phyloP scores from a whole-genome alignment of 2,113 vertebrate species.

The Microcebus lehilahytsara region DNA sequence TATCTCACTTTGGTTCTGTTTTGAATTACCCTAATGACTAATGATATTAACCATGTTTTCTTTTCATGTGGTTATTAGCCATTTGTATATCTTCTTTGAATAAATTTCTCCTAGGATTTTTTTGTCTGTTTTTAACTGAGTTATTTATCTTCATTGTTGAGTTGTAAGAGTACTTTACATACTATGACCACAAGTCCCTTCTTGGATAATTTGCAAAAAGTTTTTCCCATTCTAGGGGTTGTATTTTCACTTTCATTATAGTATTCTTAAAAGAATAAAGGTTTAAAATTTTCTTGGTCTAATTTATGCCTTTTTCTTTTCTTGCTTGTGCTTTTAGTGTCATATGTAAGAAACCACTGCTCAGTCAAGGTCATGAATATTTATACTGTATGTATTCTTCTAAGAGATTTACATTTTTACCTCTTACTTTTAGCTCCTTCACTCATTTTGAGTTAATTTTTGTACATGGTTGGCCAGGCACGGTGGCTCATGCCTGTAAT shows the following conservation, averaged over 20 bases:
- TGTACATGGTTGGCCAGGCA: neutral
- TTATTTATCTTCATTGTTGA: neutral
- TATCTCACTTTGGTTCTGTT: neutral
- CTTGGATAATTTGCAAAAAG: neutral
- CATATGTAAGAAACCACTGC: neutral
- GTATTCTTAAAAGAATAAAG: neutral
- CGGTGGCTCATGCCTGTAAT: too few species aligned
- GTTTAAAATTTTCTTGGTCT: neutral
- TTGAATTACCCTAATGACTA: neutral
- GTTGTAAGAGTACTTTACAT: neutral
- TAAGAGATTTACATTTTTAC: neutral
- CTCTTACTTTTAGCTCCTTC: neutral
- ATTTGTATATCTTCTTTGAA: neutral
- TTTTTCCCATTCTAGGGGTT: neutral
- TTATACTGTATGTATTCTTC: neutral
- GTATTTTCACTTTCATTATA: neutral
- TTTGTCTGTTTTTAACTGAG: neutral
- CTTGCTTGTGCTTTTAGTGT: neutral
- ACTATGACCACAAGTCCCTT: neutral
- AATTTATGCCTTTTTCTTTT: neutral
- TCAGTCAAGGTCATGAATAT: neutral
- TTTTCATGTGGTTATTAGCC: neutral
- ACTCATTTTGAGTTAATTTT: neutral
- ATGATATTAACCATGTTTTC: neutral
- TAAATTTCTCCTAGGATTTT: neutral